These are phyloP conservation scores for Halesus radiatus DNA, from an alignment of 1,140 invertebrate genomes.

Conservation along the genomic window DNA sequence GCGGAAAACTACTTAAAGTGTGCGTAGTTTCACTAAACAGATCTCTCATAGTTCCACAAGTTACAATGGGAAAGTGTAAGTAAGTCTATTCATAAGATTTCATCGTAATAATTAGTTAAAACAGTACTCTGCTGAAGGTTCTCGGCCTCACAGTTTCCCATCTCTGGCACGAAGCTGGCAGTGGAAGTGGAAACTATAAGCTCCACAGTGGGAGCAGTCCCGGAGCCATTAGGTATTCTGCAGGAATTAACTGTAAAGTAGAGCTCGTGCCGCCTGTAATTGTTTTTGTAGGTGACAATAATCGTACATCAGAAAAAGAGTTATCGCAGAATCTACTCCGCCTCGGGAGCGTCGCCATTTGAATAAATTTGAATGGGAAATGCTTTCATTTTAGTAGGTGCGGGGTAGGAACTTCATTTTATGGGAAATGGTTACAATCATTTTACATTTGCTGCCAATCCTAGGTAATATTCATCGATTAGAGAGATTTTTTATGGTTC, in stretches of 20 bases:
- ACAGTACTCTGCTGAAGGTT: neutral
- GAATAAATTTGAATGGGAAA: slow-evolving; percentile 45
- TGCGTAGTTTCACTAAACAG: too few relatives aligned
- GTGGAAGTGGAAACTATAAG: too few relatives aligned
- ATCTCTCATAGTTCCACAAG: too few relatives aligned
- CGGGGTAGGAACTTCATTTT: slow-evolving; percentile 2
- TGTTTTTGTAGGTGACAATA: slow-evolving; percentile 55
- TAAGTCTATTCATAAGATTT: neutral
- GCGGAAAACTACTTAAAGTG: too few relatives aligned
- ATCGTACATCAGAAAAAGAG: slow-evolving; percentile 51
- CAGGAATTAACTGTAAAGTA: slow-evolving; percentile 46
- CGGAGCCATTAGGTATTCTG: slow-evolving; percentile 22
- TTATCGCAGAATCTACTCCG: slow-evolving; percentile 32
- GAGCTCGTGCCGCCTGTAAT: slow-evolving; percentile 44
- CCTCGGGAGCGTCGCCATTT: slow-evolving; percentile 17
- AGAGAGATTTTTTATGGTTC: too few relatives aligned
- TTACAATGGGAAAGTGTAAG: too few relatives aligned
- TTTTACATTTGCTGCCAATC: too few relatives aligned
- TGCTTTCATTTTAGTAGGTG: slow-evolving; percentile 19
- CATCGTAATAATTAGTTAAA: neutral
- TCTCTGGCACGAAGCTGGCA: neutral
- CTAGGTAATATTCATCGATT: too few relatives aligned
- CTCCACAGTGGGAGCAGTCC: too few relatives aligned
- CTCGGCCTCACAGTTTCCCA: neutral
- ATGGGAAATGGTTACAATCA: neutral